Base-by-base conservation (phyloP, 2,113 vertebrate species). In the Leucopternis melanops region DNA sequence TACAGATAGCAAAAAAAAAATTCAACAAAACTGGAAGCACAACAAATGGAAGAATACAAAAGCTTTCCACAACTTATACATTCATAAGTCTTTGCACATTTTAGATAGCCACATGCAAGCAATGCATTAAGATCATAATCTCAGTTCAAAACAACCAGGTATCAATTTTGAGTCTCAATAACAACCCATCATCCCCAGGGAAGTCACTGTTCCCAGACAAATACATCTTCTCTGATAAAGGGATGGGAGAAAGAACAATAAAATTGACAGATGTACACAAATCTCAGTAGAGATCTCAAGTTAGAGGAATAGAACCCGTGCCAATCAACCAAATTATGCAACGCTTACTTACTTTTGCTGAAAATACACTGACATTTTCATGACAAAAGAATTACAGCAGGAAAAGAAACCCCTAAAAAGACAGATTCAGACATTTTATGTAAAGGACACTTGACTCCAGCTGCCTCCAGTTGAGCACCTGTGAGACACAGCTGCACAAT, bases 401-500 rank as follows among this genome's bases (percentile, higher is more conserved):
- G 71, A 70, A 73, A 69, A 86, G 19, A 57, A 83, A 45, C 0
- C 25, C 20, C 32, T 27, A 31, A 20, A 34, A 52, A 42, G 26
- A 61, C 74, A 95, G 52, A 32, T 44, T 25, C 27, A 16, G 74
- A 8, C 18, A 25, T 75, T 93, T 78, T 9, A 29, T 4, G 5
- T n/a, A n/a, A 54, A 81, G 52, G 57, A 71, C 45, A 29, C 45
- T 49, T 18, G n/a, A 34, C 7, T 81, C 67, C 78, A 78, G 77
- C 54, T 16, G 67, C 10, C 54, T 47, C 18, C 54, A 63, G 66
- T 3, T 1, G 1, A 67, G 52, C 5, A 16, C 42, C 31, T 0
- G 0, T 15, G n/a, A 49, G 45, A 40, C 32, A 18, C 0, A 20
- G 79, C 66, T 20, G 61, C 9, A 16, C 29, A 2, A 1, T 1